Conservation (phyloP, 2,113 vertebrate species). For the Nyctereutes procyonoides region DNA sequence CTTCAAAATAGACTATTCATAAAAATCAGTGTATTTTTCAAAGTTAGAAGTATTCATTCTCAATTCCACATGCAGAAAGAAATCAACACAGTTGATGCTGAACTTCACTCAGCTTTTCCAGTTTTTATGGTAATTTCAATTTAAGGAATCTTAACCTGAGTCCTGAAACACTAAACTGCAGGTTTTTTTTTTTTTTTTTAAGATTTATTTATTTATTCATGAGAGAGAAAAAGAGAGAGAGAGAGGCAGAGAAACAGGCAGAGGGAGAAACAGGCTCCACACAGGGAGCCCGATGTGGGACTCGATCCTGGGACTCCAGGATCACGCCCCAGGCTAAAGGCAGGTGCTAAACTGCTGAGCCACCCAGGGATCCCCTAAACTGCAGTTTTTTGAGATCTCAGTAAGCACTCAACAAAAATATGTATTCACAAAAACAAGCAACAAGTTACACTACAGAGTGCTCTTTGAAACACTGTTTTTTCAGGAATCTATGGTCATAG, state of each 20-base stretch:
- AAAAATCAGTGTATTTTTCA: constrained; percentile 3
- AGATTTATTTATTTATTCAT: too few species aligned
- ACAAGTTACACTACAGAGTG: background rate
- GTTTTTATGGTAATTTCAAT: constrained; percentile 21
- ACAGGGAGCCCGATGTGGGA: too few species aligned
- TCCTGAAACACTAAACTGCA: background rate
- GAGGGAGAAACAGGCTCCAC: too few species aligned
- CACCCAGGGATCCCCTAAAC: background rate
- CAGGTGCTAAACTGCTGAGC: too few species aligned
- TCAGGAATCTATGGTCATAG: background rate
- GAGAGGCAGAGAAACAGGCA: too few species aligned
- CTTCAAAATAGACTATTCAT: background rate
- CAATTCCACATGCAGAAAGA: background rate
- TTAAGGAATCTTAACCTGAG: background rate
- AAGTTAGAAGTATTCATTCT: background rate
- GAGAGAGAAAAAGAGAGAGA: too few species aligned
- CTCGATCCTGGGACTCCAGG: too few species aligned
- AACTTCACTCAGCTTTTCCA: background rate
- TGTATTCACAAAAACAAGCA: constrained; percentile 42
- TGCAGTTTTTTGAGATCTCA: background rate
- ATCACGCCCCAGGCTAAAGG: too few species aligned
- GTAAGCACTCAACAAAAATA: constrained; percentile 32
- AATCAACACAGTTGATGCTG: background rate
- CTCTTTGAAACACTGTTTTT: background rate
- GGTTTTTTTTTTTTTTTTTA: background rate